phyloP scores from a whole-genome alignment of 2,113 vertebrate species.

The Trinectes maculatus region DNA sequence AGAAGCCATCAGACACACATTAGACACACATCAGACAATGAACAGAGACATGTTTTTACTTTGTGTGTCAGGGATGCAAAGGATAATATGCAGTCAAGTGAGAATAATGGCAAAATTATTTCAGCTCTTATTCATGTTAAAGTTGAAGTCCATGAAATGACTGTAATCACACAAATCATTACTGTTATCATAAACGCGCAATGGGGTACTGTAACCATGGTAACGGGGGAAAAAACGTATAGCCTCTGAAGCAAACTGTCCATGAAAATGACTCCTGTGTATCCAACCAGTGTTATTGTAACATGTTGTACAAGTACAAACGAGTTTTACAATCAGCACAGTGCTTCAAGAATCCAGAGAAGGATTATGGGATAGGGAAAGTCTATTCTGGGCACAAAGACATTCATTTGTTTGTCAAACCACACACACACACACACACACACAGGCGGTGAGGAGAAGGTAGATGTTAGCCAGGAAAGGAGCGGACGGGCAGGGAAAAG shows the following conservation, averaged over 20 bases:
- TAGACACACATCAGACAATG: slow-evolving; percentile 25
- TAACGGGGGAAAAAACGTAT: not conserved
- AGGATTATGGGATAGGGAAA: not conserved
- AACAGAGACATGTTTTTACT: slow-evolving; percentile 19
- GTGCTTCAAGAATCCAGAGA: not conserved
- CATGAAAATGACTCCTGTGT: slow-evolving; percentile 14
- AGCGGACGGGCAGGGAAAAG: slow-evolving; percentile 2
- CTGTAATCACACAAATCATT: slow-evolving; percentile 25
- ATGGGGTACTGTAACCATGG: not conserved
- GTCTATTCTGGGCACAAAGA: slow-evolving; percentile 17
- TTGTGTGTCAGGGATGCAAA: not conserved
- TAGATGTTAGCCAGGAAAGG: slow-evolving; percentile 54
- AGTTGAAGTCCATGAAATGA: slow-evolving; percentile 20
- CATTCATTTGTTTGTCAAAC: not conserved
- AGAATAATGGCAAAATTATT: slow-evolving; percentile 39
- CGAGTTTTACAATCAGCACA: too few relatives aligned
- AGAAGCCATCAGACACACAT: too few relatives aligned
- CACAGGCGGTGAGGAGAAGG: slow-evolving; percentile 12
- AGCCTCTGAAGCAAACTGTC: slow-evolving; percentile 12
- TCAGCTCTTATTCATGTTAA: slow-evolving; percentile 9
- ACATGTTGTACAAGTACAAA: too few relatives aligned
- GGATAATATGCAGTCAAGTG: slow-evolving; percentile 26
- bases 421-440: slow-evolving; percentile 1
- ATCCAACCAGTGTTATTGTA: not conserved
- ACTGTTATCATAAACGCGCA: slow-evolving; percentile 1